Conservation (phyloP, 1,140 invertebrate genomes). For the Tetramorium parvispinum region DNA sequence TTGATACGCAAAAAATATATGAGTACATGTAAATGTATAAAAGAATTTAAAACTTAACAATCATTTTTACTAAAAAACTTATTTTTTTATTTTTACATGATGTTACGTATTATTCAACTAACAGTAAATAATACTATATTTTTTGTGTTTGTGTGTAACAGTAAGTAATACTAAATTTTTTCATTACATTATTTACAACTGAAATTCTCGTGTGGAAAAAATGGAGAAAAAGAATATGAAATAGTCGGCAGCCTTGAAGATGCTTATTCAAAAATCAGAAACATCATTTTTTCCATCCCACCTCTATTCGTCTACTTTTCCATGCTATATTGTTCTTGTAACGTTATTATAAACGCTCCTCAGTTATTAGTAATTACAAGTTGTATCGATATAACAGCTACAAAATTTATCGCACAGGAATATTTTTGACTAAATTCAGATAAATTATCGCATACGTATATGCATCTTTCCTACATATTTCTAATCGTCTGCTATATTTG, state of each 20-base stretch:
- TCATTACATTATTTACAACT: background rate
- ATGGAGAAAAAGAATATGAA: slow-evolving; percentile 50
- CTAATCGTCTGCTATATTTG: background rate
- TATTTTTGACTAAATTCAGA: background rate
- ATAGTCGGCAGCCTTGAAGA: slow-evolving; percentile 73
- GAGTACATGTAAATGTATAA: background rate
- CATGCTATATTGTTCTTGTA: background rate
- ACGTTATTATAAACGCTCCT: background rate
- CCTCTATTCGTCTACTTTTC: slow-evolving; percentile 15
- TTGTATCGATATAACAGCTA: background rate
- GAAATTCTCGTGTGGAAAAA: slow-evolving; percentile 74
- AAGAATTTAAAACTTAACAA: slow-evolving; percentile 1
- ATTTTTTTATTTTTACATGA: background rate
- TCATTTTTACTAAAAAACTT: background rate
- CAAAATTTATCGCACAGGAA: too few relatives aligned
- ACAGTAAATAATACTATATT: too few relatives aligned
- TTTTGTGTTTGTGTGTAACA: too few relatives aligned
- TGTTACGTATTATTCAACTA: background rate
- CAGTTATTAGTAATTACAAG: background rate
- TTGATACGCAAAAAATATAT: background rate
- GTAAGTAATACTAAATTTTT: background rate
- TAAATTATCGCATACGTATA: background rate
- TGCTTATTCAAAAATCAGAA: slow-evolving; percentile 73
- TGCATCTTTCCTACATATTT: background rate
- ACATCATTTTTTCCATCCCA: slow-evolving; percentile 8